Conservation (phyloP, 2,888 invertebrate genomes). For the Chymomyza fuscimana region DNA sequence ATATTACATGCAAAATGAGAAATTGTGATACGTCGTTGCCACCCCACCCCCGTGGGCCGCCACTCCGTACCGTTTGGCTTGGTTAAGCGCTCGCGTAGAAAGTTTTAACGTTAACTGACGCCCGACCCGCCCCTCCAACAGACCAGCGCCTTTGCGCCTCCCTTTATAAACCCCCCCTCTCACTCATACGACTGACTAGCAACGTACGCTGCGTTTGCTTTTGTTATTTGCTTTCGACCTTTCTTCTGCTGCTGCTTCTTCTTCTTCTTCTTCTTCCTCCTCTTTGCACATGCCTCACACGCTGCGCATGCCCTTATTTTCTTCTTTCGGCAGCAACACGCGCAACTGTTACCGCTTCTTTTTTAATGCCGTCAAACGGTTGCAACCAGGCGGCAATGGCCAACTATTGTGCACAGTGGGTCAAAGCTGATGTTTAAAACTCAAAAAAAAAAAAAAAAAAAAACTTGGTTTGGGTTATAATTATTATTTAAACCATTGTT, state of each 20-base stretch:
- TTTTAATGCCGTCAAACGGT: not conserved
- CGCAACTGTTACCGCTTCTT: conserved; percentile 52
- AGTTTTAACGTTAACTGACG: conserved; percentile 69
- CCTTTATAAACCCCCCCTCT: not conserved
- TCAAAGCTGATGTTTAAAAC: not conserved
- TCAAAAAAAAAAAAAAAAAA: not conserved
- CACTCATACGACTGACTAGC: conserved; percentile 18
- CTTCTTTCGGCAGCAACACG: conserved; percentile 50
- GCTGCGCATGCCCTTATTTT: conserved; percentile 65
- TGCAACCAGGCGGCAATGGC: not conserved
- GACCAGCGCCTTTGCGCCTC: not conserved
- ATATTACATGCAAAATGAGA: conserved; percentile 57
- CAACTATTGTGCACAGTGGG: conserved; percentile 14
- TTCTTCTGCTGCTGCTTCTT: conserved; percentile 49
- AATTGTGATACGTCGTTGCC: conserved; percentile 34
- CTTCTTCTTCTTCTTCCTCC: conserved; percentile 23
- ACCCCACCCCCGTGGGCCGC: not conserved
- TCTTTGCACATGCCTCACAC: conserved; percentile 43
- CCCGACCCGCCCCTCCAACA: conserved; percentile 31
- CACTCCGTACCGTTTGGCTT: conserved; percentile 55
- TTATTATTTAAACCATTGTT: no score
- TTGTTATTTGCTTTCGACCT: conserved; percentile 64
- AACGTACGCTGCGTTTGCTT: conserved; percentile 16
- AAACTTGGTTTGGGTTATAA: no score
- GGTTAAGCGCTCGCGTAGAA: conserved; percentile 70